A percentile compares a stretch with the other conserved stretches of the same genome.
These are phyloP conservation scores for Psilopsiagon aurifrons DNA, from an alignment of 2,113 vertebrate genomes.

Conservation along the genomic window DNA sequence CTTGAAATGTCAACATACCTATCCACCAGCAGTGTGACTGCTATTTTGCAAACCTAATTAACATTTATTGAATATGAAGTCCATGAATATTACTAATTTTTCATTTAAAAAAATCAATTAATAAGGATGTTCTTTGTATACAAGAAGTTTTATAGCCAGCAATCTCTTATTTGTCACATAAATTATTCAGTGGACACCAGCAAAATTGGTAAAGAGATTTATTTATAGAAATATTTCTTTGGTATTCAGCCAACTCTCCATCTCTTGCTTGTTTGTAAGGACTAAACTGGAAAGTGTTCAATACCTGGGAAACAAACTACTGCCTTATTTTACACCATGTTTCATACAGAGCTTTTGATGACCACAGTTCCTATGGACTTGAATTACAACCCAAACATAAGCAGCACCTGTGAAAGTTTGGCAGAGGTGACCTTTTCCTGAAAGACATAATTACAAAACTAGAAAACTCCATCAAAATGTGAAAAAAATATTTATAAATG, in stretches of 20 bases:
- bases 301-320: not conserved
- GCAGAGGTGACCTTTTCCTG: not conserved
- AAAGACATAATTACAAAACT: not conserved
- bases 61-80: not conserved
- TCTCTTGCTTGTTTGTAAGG: not conserved
- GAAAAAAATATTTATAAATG: not conserved
- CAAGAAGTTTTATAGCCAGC: not conserved
- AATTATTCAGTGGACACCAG: constrained; percentile 4
- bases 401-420: not conserved
- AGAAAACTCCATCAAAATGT: not conserved
- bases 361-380: not conserved
- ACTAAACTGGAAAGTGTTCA: not conserved
- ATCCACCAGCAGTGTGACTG: not conserved
- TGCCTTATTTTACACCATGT: not conserved
- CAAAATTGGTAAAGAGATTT: constrained; percentile 24
- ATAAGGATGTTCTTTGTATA: not conserved
- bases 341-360: not conserved
- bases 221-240: constrained; percentile 15
- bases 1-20: not conserved
- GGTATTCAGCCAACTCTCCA: constrained; percentile 1
- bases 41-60: not conserved
- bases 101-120: not conserved
- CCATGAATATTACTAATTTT: not conserved
- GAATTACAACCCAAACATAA: not conserved
- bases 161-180: not conserved